Conservation (phyloP, 37 sponge, comb jelly and placozoan species). For the Bolinopsis microptera region DNA sequence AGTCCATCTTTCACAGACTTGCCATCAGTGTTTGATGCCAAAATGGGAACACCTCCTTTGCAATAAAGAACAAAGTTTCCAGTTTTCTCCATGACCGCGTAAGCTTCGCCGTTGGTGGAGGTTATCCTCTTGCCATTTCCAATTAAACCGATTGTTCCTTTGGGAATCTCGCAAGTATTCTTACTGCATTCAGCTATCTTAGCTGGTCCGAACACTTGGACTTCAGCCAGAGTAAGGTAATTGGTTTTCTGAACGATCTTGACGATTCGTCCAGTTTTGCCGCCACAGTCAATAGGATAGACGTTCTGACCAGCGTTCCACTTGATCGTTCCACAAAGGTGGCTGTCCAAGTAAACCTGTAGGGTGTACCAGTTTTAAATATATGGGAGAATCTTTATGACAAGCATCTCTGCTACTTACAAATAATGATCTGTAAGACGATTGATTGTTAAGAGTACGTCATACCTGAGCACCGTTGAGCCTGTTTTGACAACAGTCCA, state of each 20-base stretch:
- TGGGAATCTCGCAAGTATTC: neutral
- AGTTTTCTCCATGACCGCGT: neutral
- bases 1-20: neutral
- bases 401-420: too few species aligned
- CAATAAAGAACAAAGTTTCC: neutral
- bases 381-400: too few species aligned
- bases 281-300: constrained; percentile 26
- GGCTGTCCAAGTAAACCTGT: constrained; percentile 11
- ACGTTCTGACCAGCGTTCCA: neutral
- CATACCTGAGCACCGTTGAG: constrained; percentile 6
- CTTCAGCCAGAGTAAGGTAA: constrained; percentile 3
- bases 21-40: neutral
- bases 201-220: constrained; percentile 3
- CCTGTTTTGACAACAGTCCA: constrained; percentile 3
- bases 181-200: neutral
- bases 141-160: neutral
- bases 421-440: too few species aligned
- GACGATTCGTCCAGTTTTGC: neutral
- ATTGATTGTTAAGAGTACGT: too few species aligned
- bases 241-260: constrained; percentile 3
- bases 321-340: neutral
- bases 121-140: neutral
- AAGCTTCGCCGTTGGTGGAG: neutral
- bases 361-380: neutral
- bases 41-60: neutral